Conservation (phyloP, 2,888 invertebrate species). For the Tigriopus californicus region DNA sequence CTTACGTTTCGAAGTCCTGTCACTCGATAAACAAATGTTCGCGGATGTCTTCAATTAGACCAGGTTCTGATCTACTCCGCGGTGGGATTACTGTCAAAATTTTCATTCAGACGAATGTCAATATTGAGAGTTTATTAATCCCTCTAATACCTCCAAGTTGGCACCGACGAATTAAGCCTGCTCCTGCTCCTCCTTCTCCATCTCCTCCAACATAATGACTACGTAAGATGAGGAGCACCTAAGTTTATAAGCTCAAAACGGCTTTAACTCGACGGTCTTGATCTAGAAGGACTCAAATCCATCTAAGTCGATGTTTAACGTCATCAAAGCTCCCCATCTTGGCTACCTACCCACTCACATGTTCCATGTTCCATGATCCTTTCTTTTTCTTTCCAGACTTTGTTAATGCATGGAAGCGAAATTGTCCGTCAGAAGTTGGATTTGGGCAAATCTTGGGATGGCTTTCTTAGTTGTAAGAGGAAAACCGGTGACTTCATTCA, state of each 20-base stretch:
- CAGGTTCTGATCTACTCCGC: too few species aligned
- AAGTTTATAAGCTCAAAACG: background rate
- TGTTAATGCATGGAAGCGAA: slow-evolving; percentile 23
- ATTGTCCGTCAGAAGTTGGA: slow-evolving; percentile 42
- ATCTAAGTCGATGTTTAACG: background rate
- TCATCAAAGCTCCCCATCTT: background rate
- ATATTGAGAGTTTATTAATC: too few species aligned
- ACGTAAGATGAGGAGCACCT: background rate
- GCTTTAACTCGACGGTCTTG: background rate
- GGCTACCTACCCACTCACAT: background rate
- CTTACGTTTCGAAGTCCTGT: too few species aligned
- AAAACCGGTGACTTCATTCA: slow-evolving; percentile 59
- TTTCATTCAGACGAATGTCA: too few species aligned
- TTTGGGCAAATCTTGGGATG: slow-evolving; percentile 54
- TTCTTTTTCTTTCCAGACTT: background rate
- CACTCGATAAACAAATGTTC: too few species aligned
- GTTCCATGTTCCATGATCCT: too few species aligned
- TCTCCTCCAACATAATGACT: too few species aligned
- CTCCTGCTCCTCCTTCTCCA: too few species aligned
- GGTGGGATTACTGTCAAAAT: too few species aligned
- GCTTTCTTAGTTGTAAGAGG: slow-evolving; percentile 47
- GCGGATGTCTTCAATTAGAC: too few species aligned
- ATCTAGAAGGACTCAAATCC: background rate
- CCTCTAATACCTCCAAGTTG: too few species aligned
- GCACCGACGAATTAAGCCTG: too few species aligned